phyloP scores from a whole-genome alignment of 2,797 vertebrate species.

The Hoplostethus atlanticus region DNA sequence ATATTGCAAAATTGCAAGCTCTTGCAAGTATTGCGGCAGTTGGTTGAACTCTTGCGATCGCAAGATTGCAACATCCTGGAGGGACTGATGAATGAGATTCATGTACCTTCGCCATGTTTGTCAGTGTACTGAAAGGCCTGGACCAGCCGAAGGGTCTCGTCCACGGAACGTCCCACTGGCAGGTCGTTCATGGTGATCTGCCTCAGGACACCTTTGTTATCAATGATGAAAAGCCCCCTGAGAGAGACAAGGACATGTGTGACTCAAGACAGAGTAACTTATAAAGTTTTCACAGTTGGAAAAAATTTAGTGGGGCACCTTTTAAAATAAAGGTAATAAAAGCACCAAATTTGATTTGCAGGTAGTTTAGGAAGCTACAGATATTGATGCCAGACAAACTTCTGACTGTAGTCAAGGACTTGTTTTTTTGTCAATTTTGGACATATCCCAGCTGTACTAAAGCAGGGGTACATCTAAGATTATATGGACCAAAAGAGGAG shows the following conservation, averaged over 20 bases:
- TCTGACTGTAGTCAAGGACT: neutral
- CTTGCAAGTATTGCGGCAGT: no score
- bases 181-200: slow-evolving; percentile 99
- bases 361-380: neutral
- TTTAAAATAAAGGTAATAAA: neutral
- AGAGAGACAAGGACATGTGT: slow-evolving; percentile 40
- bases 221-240: slow-evolving; percentile 99
- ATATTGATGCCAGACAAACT: neutral
- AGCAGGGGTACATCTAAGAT: no score
- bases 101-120: slow-evolving; percentile 95
- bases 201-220: slow-evolving; percentile 92
- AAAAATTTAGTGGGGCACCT: neutral
- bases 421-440: no score
- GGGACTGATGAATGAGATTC: neutral
- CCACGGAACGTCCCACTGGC: slow-evolving; percentile 96
- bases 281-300: no score
- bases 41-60: no score
- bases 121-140: slow-evolving; percentile 99
- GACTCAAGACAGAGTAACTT: neutral
- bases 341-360: neutral
- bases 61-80: no score
- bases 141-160: slow-evolving; percentile 96
- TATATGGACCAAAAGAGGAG: no score
- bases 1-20: no score
- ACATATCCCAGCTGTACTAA: no score